Evolutionary conservation across 2,888 invertebrate genomes (phyloP), one percentile per base, ranked within the genome.

Genomic region (Nemotelus pantherinus): DNA sequence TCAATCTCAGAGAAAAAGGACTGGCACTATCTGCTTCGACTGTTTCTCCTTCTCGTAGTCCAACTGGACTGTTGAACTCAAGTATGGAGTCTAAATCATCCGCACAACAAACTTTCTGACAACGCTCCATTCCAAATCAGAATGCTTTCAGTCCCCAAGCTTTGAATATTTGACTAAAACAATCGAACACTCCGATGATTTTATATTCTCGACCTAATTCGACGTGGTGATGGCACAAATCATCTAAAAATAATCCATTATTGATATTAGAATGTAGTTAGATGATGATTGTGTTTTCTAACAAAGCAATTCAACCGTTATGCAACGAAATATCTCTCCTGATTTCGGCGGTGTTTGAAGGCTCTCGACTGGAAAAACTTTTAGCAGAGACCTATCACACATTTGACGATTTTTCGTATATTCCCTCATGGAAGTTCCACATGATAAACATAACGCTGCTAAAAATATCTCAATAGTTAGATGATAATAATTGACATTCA

Each of bases 381-480:
- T 83, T 0, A 86, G 63, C 2, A 85, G 55, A 9, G 83, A 80
- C 78, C 80, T 83, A 53, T 81, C 83, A 63, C 84, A 83, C 1
- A 83, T 82, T 2, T 82, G 81, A 5, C 86, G 82, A 3, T 86
- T 74, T 80, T 85, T 85, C 39, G 84, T 80, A 64, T 85, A 85
- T 79, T 87, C 86, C 60, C 79, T 83, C 85, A 87, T 85, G 4
- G 82, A 82, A 7, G 80, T 82, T 1, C 81, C 81, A 64, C 86
- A 87, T 65, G 78, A 83, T 4, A 79, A 79, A 76, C 86, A 87
- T 67, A 79, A 72, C 2, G 86, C 86, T 39, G 83, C 86, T 86
- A 72, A 4, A 70, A 77, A 53, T 44, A 10, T 0, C 10, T 48
- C 5, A 63, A 75, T 48, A 58, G 2, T 10, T 44, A 57, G 2